Percentiles rank a stretch among this genome's conserved stretches.
These are phyloP conservation scores for Macrochelys suwanniensis DNA, from an alignment of 2,797 vertebrate species.

Conservation along the genomic window DNA sequence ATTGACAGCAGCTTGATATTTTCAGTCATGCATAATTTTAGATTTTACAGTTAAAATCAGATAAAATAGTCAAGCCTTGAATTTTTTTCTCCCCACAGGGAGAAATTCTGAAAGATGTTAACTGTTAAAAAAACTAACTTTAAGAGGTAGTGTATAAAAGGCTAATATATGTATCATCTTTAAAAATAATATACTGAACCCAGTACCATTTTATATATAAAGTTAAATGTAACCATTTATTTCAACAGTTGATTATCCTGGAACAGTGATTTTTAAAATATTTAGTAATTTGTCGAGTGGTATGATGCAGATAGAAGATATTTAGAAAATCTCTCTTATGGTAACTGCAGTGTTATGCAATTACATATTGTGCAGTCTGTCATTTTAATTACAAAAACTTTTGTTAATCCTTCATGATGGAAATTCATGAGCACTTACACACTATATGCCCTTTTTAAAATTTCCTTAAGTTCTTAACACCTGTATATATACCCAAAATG, in stretches of 20 bases:
- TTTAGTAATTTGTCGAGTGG: constrained; percentile 55
- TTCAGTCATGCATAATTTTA: constrained; percentile 54
- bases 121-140: constrained; percentile 64
- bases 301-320: constrained; percentile 64
- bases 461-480: constrained; percentile 63
- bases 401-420: not conserved
- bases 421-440: constrained; percentile 41
- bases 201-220: constrained; percentile 71
- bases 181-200: constrained; percentile 73
- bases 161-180: constrained; percentile 68
- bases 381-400: constrained; percentile 58
- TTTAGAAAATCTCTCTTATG: constrained; percentile 56
- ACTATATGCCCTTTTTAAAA: not conserved
- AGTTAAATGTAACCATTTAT: constrained; percentile 69
- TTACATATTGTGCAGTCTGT: constrained; percentile 70
- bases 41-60: constrained; percentile 68
- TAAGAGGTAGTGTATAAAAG: constrained; percentile 86
- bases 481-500: constrained; percentile 3
- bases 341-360: constrained; percentile 71
- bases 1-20: constrained; percentile 74
- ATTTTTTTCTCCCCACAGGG: constrained; percentile 69
- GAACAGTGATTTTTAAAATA: constrained; percentile 57
- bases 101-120: constrained; percentile 68
- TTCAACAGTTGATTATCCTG: constrained; percentile 56
- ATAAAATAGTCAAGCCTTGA: constrained; percentile 81